A percentile compares a stretch with the other conserved stretches of the same genome.
These are phyloP conservation scores for Andrena fulva DNA, from an alignment of 2,888 invertebrate genomes.

Conservation along the genomic window DNA sequence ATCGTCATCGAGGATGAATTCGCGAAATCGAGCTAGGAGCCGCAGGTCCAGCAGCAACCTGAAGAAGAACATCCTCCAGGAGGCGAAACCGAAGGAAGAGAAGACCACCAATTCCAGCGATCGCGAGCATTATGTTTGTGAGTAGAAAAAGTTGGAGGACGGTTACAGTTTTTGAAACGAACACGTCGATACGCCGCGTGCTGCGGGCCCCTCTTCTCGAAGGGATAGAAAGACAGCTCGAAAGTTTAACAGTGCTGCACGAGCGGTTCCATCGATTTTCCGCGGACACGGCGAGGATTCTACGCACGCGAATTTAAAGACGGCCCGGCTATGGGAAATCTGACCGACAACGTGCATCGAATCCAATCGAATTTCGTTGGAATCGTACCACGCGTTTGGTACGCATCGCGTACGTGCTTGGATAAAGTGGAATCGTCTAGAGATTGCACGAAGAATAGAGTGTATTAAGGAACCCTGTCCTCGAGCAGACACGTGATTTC, in stretches of 20 bases:
- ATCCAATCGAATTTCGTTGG: background rate
- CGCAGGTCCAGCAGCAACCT: background rate
- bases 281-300: constrained; percentile 5
- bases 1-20: constrained; percentile 39
- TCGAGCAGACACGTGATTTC: constrained; percentile 3
- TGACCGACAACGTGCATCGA: background rate
- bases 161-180: constrained; percentile 25
- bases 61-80: background rate
- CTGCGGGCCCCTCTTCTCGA: background rate
- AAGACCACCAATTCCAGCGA: background rate
- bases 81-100: background rate
- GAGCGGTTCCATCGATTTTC: constrained; percentile 16
- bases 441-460: background rate
- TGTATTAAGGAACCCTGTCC: background rate
- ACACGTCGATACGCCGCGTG: background rate
- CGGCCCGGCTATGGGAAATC: background rate
- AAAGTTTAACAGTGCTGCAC: background rate
- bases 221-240: background rate
- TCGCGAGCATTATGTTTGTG: constrained; percentile 10
- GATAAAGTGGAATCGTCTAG: background rate
- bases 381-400: background rate
- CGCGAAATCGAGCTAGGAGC: background rate
- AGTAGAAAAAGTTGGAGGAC: constrained; percentile 41
- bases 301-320: constrained; percentile 23
- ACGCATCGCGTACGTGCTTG: background rate